Evolutionary conservation across 2,888 invertebrate species (phyloP).

Genomic region (Drosophila macrospina): DNA sequence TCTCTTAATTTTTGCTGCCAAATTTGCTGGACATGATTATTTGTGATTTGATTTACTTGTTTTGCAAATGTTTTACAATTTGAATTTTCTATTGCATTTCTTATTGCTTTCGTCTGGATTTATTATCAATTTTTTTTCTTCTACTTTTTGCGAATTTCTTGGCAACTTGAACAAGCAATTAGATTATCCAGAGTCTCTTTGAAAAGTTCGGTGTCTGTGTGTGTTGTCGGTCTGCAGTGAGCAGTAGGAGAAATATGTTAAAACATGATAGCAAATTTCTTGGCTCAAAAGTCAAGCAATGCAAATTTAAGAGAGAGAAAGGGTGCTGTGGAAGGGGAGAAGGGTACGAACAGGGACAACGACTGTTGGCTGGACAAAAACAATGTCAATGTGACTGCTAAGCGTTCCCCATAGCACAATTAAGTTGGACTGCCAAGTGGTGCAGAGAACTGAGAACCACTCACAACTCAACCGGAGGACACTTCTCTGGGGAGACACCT

Average conservation of each 20-base stretch:
- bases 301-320: conserved; percentile 28
- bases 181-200: conserved; percentile 17
- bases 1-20: background rate
- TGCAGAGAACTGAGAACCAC: conserved; percentile 11
- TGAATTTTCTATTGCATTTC: background rate
- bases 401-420: conserved; percentile 61
- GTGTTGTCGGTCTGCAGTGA: conserved; percentile 25
- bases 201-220: conserved; percentile 28
- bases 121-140: no score
- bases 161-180: conserved; percentile 46
- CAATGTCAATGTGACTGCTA: conserved; percentile 61
- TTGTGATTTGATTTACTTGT: conserved; percentile 9
- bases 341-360: background rate
- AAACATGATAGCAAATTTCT: conserved; percentile 48
- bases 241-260: conserved; percentile 43
- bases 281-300: conserved; percentile 62
- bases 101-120: no score
- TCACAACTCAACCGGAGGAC: conserved; percentile 50
- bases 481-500: conserved; percentile 60
- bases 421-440: conserved; percentile 46
- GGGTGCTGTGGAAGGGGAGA: no score
- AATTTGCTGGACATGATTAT: background rate
- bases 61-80: conserved; percentile 9
- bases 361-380: conserved; percentile 23
- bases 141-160: conserved; percentile 9